Evolutionary conservation across 2,797 vertebrate species (phyloP).

Genomic region (Cuculus canorus): DNA sequence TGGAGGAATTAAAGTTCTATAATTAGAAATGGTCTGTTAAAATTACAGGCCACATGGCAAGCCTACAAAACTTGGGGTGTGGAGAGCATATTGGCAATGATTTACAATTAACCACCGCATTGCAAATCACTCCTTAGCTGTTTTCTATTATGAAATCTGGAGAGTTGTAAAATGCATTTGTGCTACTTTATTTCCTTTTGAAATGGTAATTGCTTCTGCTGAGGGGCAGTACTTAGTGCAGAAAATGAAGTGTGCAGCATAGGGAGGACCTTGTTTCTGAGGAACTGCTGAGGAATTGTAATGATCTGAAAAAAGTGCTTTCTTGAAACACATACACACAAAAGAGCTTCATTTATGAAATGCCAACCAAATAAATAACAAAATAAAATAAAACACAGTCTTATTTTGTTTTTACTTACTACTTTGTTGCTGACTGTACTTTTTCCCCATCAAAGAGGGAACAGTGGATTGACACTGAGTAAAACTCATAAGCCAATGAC

Average conservation of each 20-base stretch:
- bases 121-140: slow-evolving; percentile 43
- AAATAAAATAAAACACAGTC: slow-evolving; percentile 28
- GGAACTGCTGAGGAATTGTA: slow-evolving; percentile 58
- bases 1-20: slow-evolving; percentile 26
- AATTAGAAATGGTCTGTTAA: slow-evolving; percentile 32
- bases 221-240: slow-evolving; percentile 60
- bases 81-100: slow-evolving; percentile 9
- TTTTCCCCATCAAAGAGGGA: slow-evolving; percentile 7
- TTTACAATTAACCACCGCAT: slow-evolving; percentile 50
- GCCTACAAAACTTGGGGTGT: background rate
- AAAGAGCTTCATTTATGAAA: slow-evolving; percentile 47
- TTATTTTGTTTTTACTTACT: slow-evolving; percentile 25
- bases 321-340: slow-evolving; percentile 33
- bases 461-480: background rate
- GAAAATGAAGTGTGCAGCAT: slow-evolving; percentile 58
- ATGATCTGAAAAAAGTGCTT: slow-evolving; percentile 44
- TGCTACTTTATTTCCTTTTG: slow-evolving; percentile 68
- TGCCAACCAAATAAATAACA: slow-evolving; percentile 43
- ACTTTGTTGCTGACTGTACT: slow-evolving; percentile 41
- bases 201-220: slow-evolving; percentile 67
- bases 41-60: slow-evolving; percentile 11
- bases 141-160: slow-evolving; percentile 59
- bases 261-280: slow-evolving; percentile 61
- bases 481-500: slow-evolving; percentile 35
- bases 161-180: slow-evolving; percentile 51